These are phyloP conservation scores for Falcaria lacertinaria DNA, from an alignment of 2,888 invertebrate genomes.

Conservation along the genomic window DNA sequence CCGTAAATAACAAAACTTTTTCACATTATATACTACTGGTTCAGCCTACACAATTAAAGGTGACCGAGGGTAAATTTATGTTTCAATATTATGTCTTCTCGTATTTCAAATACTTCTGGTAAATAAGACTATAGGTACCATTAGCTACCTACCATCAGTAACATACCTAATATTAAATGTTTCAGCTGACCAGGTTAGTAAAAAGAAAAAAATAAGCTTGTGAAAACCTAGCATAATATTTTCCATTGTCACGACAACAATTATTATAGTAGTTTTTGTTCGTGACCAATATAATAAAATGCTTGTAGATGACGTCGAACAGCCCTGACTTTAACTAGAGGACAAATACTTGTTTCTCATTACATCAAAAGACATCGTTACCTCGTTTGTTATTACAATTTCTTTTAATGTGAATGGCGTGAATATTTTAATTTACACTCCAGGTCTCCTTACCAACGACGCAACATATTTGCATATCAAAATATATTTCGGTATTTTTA, in stretches of 20 bases:
- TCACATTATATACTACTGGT: too few species aligned
- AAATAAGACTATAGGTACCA: too few species aligned
- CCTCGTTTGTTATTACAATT: neutral
- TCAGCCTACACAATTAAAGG: too few species aligned
- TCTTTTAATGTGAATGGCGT: neutral
- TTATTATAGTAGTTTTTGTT: constrained; percentile 36
- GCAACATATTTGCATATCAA: neutral
- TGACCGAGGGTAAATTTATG: too few species aligned
- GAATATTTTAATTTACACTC: neutral
- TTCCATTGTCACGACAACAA: constrained; percentile 45
- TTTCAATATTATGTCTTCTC: too few species aligned
- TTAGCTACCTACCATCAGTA: neutral
- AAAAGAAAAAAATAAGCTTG: constrained; percentile 22
- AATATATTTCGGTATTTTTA: neutral
- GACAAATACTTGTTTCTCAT: neutral
- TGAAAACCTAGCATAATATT: constrained; percentile 36
- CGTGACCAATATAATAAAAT: constrained; percentile 23
- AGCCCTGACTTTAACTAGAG: constrained; percentile 19
- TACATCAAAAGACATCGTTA: neutral
- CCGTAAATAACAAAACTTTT: too few species aligned
- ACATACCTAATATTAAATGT: constrained; percentile 1
- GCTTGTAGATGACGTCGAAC: constrained; percentile 18
- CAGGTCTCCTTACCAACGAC: neutral
- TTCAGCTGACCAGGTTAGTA: constrained; percentile 12
- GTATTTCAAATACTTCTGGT: too few species aligned